phyloP scores from a whole-genome alignment of 1,140 invertebrate species.

The Dendroctonus valens region DNA sequence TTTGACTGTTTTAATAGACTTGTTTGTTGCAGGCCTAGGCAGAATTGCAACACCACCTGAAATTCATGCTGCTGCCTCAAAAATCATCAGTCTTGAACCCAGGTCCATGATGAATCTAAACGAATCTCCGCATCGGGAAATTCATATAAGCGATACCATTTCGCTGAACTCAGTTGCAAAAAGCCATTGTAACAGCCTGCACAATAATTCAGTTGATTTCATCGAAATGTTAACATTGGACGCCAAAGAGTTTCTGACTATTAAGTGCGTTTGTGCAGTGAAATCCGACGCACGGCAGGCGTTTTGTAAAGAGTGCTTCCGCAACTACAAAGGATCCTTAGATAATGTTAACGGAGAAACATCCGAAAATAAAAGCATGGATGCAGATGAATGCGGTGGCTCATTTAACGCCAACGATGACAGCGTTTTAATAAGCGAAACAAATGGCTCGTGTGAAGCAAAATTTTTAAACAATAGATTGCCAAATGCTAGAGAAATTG shows the following conservation, averaged over 20 bases:
- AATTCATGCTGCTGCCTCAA: too few relatives aligned
- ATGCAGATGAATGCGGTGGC: not conserved
- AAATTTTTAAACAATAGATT: slow-evolving; percentile 6
- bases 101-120: too few relatives aligned
- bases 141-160: too few relatives aligned
- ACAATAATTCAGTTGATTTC: slow-evolving; percentile 14
- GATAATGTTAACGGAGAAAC: slow-evolving; percentile 1
- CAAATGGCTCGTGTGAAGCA: slow-evolving; percentile 5
- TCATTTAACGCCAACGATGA: not conserved
- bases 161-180: not conserved
- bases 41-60: too few relatives aligned
- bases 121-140: too few relatives aligned
- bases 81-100: too few relatives aligned
- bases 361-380: not conserved
- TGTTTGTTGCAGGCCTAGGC: too few relatives aligned
- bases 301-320: slow-evolving; percentile 26
- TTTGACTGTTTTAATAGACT: too few relatives aligned
- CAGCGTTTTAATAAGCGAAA: not conserved
- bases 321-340: slow-evolving; percentile 10
- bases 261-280: slow-evolving; percentile 18
- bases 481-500: not conserved
- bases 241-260: slow-evolving; percentile 22
- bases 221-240: slow-evolving; percentile 30
- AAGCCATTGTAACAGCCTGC: not conserved
- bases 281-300: not conserved